These are phyloP conservation scores for Chromoteleia sp. DNA, from an alignment of 2,888 invertebrate species.

Conservation along the genomic window DNA sequence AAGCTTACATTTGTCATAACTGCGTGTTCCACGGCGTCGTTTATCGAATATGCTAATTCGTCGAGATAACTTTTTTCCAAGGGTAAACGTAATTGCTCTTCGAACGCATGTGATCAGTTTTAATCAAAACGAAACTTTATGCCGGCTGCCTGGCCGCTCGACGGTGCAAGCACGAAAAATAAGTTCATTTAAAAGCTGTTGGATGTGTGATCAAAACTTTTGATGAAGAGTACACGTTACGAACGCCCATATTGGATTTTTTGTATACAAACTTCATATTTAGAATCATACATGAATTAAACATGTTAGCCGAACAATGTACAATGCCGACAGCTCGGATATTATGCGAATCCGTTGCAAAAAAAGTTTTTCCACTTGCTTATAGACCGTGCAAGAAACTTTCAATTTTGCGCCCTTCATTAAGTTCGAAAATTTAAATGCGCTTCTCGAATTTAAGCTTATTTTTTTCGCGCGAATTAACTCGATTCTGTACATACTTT, in stretches of 20 bases:
- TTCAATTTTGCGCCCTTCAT: conserved; percentile 4
- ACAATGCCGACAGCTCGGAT: conserved; percentile 26
- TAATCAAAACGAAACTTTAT: conserved; percentile 48
- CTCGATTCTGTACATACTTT: too few relatives aligned
- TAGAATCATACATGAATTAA: conserved; percentile 49
- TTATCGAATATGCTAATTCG: conserved; percentile 45
- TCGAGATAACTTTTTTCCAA: conserved; percentile 29
- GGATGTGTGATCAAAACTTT: conserved; percentile 46
- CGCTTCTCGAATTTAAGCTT: neutral
- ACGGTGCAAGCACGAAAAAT: conserved; percentile 32
- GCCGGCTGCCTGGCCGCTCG: neutral
- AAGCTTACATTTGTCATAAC: conserved; percentile 47
- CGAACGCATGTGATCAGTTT: conserved; percentile 49
- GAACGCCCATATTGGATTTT: conserved; percentile 42
- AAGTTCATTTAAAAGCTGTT: conserved; percentile 56
- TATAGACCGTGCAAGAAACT: neutral
- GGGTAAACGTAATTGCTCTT: conserved; percentile 26
- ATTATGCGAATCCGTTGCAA: conserved; percentile 19
- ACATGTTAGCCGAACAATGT: conserved; percentile 19
- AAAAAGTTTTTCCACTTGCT: conserved; percentile 2
- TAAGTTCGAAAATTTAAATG: conserved; percentile 1
- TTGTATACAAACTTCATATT: conserved; percentile 48
- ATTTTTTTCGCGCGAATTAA: too few relatives aligned
- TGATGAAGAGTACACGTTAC: conserved; percentile 29
- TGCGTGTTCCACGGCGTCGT: neutral